Percentiles rank a stretch among this genome's conserved stretches.
phyloP scores from a whole-genome alignment of 2,113 vertebrate species.

The Otolemur garnettii region DNA sequence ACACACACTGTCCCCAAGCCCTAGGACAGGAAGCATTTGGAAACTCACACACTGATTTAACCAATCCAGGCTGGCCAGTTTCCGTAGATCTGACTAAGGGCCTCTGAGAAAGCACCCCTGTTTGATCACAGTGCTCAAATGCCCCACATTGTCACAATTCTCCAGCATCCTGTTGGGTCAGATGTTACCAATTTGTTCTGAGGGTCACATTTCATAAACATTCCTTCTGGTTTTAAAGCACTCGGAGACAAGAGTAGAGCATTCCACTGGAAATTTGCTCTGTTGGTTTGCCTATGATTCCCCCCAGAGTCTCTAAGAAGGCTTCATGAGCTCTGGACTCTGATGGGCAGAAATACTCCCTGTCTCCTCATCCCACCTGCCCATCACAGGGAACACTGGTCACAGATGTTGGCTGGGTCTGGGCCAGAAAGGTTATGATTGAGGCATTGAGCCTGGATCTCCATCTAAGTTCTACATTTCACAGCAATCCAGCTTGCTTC shows the following conservation, averaged over 20 bases:
- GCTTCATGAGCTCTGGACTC: not conserved
- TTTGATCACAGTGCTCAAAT: not conserved
- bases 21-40: not conserved
- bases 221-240: not conserved
- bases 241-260: not conserved
- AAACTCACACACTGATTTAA: too few species aligned
- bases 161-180: not conserved
- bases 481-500: not conserved
- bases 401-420: not conserved
- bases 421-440: not conserved
- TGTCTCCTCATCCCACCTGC: not conserved
- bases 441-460: not conserved
- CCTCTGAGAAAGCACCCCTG: not conserved
- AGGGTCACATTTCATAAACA: not conserved
- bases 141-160: not conserved
- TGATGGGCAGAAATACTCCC: not conserved
- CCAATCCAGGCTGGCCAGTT: fast-evolving
- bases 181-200: not conserved
- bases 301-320: not conserved
- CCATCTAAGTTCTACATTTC: not conserved
- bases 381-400: not conserved
- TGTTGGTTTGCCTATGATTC: not conserved
- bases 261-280: not conserved
- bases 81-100: not conserved
- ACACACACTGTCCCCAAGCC: not conserved